phyloP scores from a whole-genome alignment of 2,888 invertebrate species.

The Abrostola tripartita region DNA sequence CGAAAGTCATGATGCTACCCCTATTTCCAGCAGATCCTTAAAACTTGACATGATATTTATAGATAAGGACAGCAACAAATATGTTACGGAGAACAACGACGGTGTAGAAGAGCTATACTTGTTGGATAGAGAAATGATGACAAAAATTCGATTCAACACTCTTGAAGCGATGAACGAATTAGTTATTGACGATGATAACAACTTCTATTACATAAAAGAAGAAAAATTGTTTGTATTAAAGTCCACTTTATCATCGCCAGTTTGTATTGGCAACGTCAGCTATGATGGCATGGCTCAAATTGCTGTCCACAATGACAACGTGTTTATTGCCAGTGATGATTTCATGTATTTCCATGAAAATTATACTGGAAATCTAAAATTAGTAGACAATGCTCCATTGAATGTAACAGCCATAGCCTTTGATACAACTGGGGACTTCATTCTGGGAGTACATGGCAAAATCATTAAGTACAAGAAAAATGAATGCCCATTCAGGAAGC shows the following conservation, averaged over 20 bases:
- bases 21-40: constrained; percentile 63
- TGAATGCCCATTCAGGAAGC: constrained; percentile 61
- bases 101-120: constrained; percentile 77
- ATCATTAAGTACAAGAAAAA: constrained; percentile 73
- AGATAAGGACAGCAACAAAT: constrained; percentile 79
- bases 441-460: constrained; percentile 73
- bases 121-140: constrained; percentile 64
- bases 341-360: constrained; percentile 76
- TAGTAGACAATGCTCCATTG: constrained; percentile 69
- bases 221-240: constrained; percentile 74
- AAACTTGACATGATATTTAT: constrained; percentile 76
- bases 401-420: constrained; percentile 78
- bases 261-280: constrained; percentile 68
- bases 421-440: constrained; percentile 71
- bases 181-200: constrained; percentile 76
- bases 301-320: constrained; percentile 69
- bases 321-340: constrained; percentile 75
- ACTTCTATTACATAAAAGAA: constrained; percentile 77
- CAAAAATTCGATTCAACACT: constrained; percentile 69
- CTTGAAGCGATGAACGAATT: constrained; percentile 75
- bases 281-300: constrained; percentile 78
- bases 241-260: constrained; percentile 63
- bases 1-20: constrained; percentile 65
- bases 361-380: constrained; percentile 68
- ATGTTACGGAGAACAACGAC: constrained; percentile 72